Percentiles rank a stretch among this genome's conserved stretches.
Conservation (phyloP, 2,113 vertebrate species). For the Tychaedon coryphoeus region DNA sequence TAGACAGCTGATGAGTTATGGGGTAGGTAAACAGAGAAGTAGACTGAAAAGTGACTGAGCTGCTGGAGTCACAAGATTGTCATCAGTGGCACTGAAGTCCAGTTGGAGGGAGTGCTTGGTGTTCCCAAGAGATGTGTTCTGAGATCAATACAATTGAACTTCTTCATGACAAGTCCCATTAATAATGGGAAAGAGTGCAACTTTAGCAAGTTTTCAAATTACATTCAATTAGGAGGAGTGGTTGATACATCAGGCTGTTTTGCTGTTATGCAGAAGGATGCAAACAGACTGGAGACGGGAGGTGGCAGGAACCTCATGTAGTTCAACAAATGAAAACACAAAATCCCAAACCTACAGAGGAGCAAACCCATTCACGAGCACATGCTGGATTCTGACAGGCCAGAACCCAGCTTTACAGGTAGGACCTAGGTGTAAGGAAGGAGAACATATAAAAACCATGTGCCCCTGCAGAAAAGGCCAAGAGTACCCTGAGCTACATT, state of each 20-base stretch:
- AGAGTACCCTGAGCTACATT: neutral
- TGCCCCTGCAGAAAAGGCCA: neutral
- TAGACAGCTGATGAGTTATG: neutral
- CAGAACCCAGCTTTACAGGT: neutral
- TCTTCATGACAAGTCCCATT: neutral
- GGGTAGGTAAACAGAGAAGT: neutral
- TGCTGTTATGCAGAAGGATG: neutral
- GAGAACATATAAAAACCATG: fast-evolving
- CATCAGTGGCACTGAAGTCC: neutral
- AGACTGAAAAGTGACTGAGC: neutral
- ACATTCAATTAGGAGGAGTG: neutral
- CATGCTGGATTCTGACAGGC: neutral
- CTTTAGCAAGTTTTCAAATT: neutral
- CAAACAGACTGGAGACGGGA: neutral
- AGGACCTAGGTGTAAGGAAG: neutral
- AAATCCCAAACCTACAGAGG: neutral
- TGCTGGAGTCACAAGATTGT: neutral
- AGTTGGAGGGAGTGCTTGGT: neutral
- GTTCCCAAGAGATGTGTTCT: neutral
- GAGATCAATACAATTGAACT: neutral
- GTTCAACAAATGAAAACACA: neutral
- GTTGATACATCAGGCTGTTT: neutral
- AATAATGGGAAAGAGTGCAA: neutral
- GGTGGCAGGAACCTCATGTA: neutral
- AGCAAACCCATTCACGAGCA: neutral